phyloP scores from a whole-genome alignment of 2,113 vertebrate genomes.

The Carassius auratus region DNA sequence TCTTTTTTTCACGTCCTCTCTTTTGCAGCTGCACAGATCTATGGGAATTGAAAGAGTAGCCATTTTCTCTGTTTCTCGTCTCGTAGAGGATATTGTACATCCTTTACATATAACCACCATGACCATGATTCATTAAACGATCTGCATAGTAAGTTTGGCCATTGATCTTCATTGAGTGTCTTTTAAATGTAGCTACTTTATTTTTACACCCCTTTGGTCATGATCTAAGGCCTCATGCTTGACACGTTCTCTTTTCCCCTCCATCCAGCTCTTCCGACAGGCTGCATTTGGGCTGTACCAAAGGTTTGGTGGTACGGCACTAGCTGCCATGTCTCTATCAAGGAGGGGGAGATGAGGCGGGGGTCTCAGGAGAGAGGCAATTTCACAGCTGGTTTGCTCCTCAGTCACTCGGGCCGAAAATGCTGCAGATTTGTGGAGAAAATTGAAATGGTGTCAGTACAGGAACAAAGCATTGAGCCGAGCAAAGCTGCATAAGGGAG shows the following conservation, averaged over 20 bases:
- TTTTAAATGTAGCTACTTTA: not conserved
- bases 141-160: not conserved
- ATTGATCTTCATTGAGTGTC: not conserved
- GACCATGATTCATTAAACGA: not conserved
- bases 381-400: constrained; percentile 99
- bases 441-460: constrained; percentile 99
- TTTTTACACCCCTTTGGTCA: constrained; percentile 65
- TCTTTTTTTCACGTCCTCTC: constrained; percentile 59
- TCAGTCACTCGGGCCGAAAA: constrained; percentile 99
- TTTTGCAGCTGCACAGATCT: constrained; percentile 89
- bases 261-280: constrained; percentile 64
- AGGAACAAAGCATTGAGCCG: constrained; percentile 98
- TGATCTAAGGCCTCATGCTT: constrained; percentile 55
- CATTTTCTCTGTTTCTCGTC: constrained; percentile 51
- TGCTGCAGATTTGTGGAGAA: constrained; percentile 97
- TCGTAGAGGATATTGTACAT: constrained; percentile 24
- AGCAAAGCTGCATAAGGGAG: constrained; percentile 84
- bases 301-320: constrained; percentile 83
- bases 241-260: constrained; percentile 50
- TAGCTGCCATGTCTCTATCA: constrained; percentile 82
- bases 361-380: constrained; percentile 97
- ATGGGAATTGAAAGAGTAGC: constrained; percentile 87
- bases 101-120: constrained; percentile 28
- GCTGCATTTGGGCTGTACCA: constrained; percentile 42
- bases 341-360: constrained; percentile 74